Percentiles rank a stretch among this genome's conserved stretches.
Conservation (phyloP, 2,888 invertebrate species). For the Drosophila tripunctata region DNA sequence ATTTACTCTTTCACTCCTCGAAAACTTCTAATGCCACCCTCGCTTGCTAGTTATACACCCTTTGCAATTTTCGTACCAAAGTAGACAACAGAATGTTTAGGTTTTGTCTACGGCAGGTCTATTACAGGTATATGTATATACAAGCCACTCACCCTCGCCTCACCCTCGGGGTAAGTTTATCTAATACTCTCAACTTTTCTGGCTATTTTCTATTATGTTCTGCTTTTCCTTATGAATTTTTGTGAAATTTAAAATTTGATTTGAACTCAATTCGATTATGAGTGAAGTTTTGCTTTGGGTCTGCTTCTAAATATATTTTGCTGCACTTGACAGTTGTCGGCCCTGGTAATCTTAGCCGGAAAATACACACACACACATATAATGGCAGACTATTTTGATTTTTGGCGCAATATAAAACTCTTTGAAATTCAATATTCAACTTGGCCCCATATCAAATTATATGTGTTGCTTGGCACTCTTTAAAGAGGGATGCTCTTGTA, state of each 20-base stretch:
- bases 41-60: background rate
- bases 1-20: background rate
- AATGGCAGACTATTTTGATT: slow-evolving; percentile 34
- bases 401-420: slow-evolving; percentile 45
- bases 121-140: slow-evolving; percentile 70
- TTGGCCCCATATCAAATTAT: slow-evolving; percentile 24
- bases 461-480: background rate
- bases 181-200: slow-evolving; percentile 14
- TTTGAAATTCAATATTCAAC: slow-evolving; percentile 75
- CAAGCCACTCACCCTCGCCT: slow-evolving; percentile 25
- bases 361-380: slow-evolving; percentile 18
- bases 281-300: slow-evolving; percentile 21
- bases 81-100: slow-evolving; percentile 34
- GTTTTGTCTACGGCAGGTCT: slow-evolving; percentile 53
- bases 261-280: slow-evolving; percentile 65
- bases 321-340: slow-evolving; percentile 52
- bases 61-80: slow-evolving; percentile 25
- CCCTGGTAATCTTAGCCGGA: slow-evolving; percentile 43
- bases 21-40: slow-evolving; percentile 19
- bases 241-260: slow-evolving; percentile 59
- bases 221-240: background rate
- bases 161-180: slow-evolving; percentile 13
- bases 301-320: background rate
- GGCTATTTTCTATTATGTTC: background rate
- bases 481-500: slow-evolving; percentile 36